Base-by-base conservation (phyloP, 2,888 invertebrate genomes). In the Allygus modestus region DNA sequence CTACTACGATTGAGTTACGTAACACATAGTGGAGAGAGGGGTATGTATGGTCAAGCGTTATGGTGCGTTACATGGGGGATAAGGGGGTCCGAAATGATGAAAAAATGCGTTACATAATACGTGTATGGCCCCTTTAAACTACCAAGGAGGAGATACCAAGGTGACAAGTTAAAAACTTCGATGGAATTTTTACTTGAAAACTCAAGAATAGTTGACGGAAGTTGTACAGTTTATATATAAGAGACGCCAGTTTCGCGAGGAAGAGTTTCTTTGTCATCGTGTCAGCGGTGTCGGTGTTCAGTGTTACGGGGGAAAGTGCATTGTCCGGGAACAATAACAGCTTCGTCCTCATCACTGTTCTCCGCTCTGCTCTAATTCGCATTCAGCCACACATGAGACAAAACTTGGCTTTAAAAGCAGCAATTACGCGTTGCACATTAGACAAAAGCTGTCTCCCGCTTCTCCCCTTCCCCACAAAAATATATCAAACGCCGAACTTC, bases 361-460 rank as follows among this genome's bases (percentile, higher is more conserved):
- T 15, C 51, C 51, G 12, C 51, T 51, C 51, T 17, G 51, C 51
- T 51, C 15, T 51, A 51, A 51, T 51, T 51, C 54, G 54, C 54
- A 54, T 54, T 54, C 65, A 65, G 65, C 65, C 65, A 65, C 65
- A 65, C 65, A 65, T 65, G 65, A 65, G 65, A 65, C 65, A 65
- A 65, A 65, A 65, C 65, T 65, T 65, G 65, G 46, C 46, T 46
- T 12, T 58, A 58, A 65, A 65, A 65, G 65, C 65, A 12, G 65
- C 65, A 65, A 65, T 65, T 65, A 65, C 65, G 28, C 65, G 31
- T 28, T 65, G 65, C 65, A 65, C 65, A 65, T 65, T 65, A 65
- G 15, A 65, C 65, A 65, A 65, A 51, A 58, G 58, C 58, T 23
- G 46, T 17, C 46, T 4, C 37, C 37, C 37, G 37, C 46, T 12